Conservation (phyloP, 2,888 invertebrate genomes). For the Oscheius sp. region DNA sequence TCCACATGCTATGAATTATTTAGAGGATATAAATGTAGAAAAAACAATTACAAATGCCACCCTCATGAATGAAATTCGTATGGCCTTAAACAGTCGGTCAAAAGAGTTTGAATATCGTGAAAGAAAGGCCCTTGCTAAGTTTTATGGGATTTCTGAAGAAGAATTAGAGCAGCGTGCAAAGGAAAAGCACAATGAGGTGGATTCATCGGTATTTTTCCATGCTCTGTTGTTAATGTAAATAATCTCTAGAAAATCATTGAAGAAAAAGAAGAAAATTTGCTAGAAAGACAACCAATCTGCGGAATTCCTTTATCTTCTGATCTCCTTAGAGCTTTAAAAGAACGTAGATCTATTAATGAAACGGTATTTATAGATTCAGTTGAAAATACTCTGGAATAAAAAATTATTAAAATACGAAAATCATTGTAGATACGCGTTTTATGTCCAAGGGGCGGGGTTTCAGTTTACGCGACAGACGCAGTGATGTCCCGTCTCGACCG, state of each 20-base stretch:
- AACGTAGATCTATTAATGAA: background rate
- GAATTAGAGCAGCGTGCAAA: slow-evolving; percentile 6
- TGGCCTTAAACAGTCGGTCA: slow-evolving; percentile 12
- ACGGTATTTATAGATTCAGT: background rate
- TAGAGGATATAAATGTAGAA: background rate
- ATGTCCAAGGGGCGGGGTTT: slow-evolving; percentile 15
- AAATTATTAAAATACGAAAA: background rate
- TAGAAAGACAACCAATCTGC: background rate
- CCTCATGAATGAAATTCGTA: slow-evolving; percentile 23
- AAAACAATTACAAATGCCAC: background rate
- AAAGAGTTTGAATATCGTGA: slow-evolving; percentile 26
- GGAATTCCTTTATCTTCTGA: background rate
- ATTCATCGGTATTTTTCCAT: no score
- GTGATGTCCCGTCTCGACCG: slow-evolving; percentile 28
- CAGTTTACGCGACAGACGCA: slow-evolving; percentile 10
- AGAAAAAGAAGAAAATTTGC: background rate
- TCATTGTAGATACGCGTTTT: slow-evolving; percentile 4
- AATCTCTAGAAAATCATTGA: background rate
- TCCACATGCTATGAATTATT: background rate
- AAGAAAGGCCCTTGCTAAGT: slow-evolving; percentile 24
- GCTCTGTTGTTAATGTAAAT: no score
- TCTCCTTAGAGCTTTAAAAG: background rate
- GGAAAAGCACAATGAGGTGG: slow-evolving; percentile 22
- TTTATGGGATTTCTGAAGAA: slow-evolving; percentile 30
- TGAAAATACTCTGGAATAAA: background rate